Evolutionary conservation across 2,113 vertebrate genomes (phyloP).

Genomic region (Oenanthe melanoleuca): DNA sequence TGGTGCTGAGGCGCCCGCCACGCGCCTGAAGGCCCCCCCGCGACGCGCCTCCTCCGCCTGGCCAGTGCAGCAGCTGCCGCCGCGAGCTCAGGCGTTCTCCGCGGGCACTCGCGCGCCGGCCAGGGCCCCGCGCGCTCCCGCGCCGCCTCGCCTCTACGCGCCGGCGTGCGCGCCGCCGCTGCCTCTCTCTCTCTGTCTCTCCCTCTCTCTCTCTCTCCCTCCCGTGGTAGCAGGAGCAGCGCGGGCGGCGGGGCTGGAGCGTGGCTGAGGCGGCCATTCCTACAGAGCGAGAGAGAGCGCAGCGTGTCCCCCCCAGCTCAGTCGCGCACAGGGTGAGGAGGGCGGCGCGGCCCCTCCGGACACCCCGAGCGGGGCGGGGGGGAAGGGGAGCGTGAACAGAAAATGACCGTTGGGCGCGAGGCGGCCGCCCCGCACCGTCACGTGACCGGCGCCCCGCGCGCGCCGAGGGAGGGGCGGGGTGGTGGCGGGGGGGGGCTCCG

Average conservation of each 20-base stretch:
- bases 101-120: accelerated
- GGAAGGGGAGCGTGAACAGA: too few relatives aligned
- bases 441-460: too few relatives aligned
- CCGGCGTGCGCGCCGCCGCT: slow-evolving; percentile 4
- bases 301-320: background rate
- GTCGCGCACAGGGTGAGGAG: background rate
- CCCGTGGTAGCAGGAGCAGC: slow-evolving; percentile 15
- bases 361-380: too few relatives aligned
- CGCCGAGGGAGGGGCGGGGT: too few relatives aligned
- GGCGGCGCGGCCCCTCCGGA: slow-evolving; percentile 23
- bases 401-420: too few relatives aligned
- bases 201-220: background rate
- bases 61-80: background rate
- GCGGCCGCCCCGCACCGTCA: too few relatives aligned
- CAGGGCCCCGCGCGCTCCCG: slow-evolving; percentile 24
- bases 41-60: background rate
- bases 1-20: background rate
- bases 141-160: background rate
- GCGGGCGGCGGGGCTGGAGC: slow-evolving; percentile 11
- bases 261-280: slow-evolving; percentile 16
- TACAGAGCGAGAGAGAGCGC: background rate
- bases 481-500: too few relatives aligned
- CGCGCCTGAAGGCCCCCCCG: slow-evolving; percentile 5
- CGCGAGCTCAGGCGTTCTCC: background rate
- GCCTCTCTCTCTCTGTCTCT: background rate